Evolutionary conservation across 2,797 vertebrate genomes (phyloP).

Genomic region (Ceryle rudis): DNA sequence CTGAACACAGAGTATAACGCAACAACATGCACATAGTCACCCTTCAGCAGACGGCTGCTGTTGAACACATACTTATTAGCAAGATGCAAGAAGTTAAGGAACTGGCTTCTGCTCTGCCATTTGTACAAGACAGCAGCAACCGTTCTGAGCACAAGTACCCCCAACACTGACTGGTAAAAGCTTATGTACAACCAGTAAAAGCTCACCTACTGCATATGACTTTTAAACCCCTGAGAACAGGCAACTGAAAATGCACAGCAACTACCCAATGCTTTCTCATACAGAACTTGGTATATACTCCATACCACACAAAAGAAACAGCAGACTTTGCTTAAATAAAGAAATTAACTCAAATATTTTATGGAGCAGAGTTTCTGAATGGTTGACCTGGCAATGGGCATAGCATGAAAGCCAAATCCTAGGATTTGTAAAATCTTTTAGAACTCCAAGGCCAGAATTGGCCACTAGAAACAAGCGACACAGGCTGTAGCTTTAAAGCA

Average conservation of each 20-base stretch:
- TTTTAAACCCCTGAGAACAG: neutral
- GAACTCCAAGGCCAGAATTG: neutral
- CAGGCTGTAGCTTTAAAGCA: neutral
- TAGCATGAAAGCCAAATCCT: neutral
- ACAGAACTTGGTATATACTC: neutral
- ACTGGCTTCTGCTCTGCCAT: neutral
- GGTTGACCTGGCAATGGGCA: neutral
- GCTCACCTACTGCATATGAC: accelerated
- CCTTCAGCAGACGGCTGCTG: neutral
- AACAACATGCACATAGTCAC: accelerated
- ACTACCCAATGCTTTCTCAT: neutral
- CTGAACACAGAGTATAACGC: accelerated
- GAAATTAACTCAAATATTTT: neutral
- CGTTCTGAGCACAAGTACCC: accelerated
- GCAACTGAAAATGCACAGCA: neutral
- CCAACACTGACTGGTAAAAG: neutral
- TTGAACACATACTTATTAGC: neutral
- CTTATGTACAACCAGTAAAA: neutral
- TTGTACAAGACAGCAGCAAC: neutral
- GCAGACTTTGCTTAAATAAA: neutral
- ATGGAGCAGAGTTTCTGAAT: neutral
- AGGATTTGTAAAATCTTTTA: neutral
- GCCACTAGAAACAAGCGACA: neutral
- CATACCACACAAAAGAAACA: neutral
- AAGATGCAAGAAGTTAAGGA: neutral